Percentiles rank a stretch among this genome's conserved stretches.
Conservation (phyloP, 2,797 vertebrate species). For the Squalus acanthias region DNA sequence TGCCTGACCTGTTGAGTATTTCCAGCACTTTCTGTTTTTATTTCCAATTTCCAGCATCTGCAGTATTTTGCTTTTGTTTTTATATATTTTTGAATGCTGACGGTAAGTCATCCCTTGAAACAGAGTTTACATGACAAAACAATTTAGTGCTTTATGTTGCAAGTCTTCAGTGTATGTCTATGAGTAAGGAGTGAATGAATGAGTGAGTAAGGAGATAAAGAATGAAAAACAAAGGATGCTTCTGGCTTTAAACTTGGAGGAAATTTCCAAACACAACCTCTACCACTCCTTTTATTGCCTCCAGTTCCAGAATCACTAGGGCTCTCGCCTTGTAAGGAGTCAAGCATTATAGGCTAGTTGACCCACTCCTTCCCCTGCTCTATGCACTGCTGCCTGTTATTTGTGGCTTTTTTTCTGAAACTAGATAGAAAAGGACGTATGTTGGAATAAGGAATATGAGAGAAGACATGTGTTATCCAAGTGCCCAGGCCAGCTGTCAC, state of each 20-base stretch:
- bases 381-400: not conserved
- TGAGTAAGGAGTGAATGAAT: not conserved
- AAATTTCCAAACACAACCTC: not conserved
- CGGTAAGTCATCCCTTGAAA: not conserved
- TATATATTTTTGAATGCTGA: not conserved
- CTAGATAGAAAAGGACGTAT: not conserved
- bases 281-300: not conserved
- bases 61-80: not conserved
- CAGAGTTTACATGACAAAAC: not conserved
- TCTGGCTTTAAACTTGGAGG: not conserved
- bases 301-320: not conserved
- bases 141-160: not conserved
- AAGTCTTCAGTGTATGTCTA: not conserved
- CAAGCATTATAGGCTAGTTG: not conserved
- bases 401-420: not conserved
- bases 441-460: not conserved
- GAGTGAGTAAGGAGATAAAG: not conserved
- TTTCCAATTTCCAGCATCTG: too few species aligned
- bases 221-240: not conserved
- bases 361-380: not conserved
- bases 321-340: not conserved
- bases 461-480: not conserved
- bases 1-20: not conserved
- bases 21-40: too few species aligned
- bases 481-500: not conserved